phyloP scores from a whole-genome alignment of 2,888 invertebrate genomes.

The Coecobrya sp. region DNA sequence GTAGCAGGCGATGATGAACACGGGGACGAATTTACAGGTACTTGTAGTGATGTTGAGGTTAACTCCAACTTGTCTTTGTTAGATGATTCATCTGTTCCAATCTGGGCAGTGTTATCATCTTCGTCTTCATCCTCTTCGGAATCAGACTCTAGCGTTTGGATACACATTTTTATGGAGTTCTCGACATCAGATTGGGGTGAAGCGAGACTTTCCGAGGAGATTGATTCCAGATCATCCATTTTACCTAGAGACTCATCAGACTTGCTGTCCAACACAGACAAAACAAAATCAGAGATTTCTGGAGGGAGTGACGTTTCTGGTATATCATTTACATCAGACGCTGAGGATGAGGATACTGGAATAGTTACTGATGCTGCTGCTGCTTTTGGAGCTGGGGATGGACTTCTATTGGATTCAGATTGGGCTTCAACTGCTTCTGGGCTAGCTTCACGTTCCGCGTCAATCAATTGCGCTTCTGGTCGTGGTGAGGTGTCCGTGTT shows the following conservation, averaged over 20 bases:
- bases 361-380: background rate
- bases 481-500: background rate
- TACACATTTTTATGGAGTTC: slow-evolving; percentile 47
- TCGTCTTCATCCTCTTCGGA: slow-evolving; percentile 50
- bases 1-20: background rate
- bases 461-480: no score
- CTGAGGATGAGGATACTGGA: background rate
- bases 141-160: slow-evolving; percentile 54
- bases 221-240: slow-evolving; percentile 62
- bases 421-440: background rate
- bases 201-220: slow-evolving; percentile 60
- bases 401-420: background rate
- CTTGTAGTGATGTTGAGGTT: background rate
- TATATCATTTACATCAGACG: background rate
- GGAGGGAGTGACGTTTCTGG: slow-evolving; percentile 54
- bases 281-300: slow-evolving; percentile 67
- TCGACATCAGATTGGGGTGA: slow-evolving; percentile 62
- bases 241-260: background rate
- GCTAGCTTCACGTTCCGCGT: no score
- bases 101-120: background rate
- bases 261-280: slow-evolving; percentile 48
- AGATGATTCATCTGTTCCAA: background rate
- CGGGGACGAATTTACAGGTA: background rate
- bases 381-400: background rate
- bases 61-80: background rate